phyloP scores from a whole-genome alignment of 53 echinoderm and acorn worm genomes.

The Mesocentrotus franciscanus region DNA sequence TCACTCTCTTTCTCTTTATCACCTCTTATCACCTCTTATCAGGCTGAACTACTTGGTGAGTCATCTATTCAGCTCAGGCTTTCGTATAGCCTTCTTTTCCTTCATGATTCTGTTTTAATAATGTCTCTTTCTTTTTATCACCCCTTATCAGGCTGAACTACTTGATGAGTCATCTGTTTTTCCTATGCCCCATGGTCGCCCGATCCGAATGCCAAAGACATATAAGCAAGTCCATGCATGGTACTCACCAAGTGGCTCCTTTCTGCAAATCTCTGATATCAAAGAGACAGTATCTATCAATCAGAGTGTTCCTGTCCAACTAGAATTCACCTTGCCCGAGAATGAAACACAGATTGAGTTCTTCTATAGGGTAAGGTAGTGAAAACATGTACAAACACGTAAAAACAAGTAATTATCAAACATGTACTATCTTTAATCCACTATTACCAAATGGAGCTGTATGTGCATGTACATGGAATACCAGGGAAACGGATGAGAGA shows the following conservation, averaged over 20 bases:
- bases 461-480: neutral
- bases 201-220: too few species aligned
- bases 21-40: too few species aligned
- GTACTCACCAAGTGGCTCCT: constrained; percentile 78
- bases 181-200: too few species aligned
- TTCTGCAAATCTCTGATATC: constrained; percentile 45
- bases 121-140: too few species aligned
- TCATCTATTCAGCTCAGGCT: too few species aligned
- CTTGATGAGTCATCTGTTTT: too few species aligned
- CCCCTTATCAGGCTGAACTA: too few species aligned
- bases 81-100: too few species aligned
- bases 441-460: neutral
- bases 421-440: neutral
- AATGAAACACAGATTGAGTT: constrained; percentile 17
- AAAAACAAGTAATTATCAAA: neutral
- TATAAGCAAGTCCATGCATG: constrained; percentile 21
- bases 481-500: too few species aligned
- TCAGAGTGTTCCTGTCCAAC: constrained; percentile 44
- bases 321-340: constrained; percentile 23
- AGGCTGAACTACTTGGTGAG: neutral
- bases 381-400: neutral
- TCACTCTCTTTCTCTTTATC: neutral
- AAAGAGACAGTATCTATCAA: neutral
- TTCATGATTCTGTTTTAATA: too few species aligned
- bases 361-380: constrained; percentile 40